Conservation (phyloP, 1,140 invertebrate species). For the Meloidogyne chitwoodi region DNA sequence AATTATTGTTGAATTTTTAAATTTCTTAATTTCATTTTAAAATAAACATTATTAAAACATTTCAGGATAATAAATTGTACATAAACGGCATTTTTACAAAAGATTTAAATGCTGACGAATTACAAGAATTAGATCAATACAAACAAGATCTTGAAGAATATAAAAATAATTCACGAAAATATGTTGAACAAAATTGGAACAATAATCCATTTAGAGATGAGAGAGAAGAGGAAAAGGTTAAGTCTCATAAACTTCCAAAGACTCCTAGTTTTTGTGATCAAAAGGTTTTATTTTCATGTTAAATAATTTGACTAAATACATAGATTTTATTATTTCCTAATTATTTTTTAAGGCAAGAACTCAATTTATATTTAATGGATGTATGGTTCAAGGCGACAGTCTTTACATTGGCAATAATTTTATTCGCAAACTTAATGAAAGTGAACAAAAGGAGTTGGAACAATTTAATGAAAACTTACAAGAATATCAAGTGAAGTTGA, state of each 20-base stretch:
- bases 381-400: background rate
- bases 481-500: background rate
- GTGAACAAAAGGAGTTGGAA: background rate
- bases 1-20: background rate
- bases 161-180: background rate
- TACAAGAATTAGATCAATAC: background rate
- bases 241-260: slow-evolving; percentile 37
- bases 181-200: background rate
- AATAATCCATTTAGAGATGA: background rate
- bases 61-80: background rate
- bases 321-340: background rate
- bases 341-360: background rate
- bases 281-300: background rate
- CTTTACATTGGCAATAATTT: background rate
- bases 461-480: background rate
- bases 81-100: background rate
- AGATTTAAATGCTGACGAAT: background rate
- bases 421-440: background rate
- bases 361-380: background rate
- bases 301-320: background rate
- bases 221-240: background rate
- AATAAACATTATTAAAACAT: background rate
- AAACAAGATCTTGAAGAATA: background rate
- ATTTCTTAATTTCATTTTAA: background rate
- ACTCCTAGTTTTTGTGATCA: slow-evolving; percentile 33